Conservation (phyloP, 2,797 vertebrate species). For the Sebastiscus albofasciatus region DNA sequence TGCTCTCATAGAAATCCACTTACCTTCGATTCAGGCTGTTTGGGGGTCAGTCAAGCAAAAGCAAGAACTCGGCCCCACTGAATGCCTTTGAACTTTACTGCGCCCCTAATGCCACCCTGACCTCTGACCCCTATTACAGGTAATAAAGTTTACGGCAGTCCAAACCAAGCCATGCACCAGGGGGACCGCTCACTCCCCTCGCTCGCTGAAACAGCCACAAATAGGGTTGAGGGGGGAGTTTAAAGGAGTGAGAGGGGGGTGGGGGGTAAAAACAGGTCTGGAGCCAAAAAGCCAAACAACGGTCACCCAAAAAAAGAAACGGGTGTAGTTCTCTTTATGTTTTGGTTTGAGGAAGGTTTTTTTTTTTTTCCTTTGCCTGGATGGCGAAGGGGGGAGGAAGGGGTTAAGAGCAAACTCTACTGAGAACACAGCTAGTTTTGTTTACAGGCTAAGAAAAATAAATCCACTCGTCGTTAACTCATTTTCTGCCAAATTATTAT, state of each 20-base stretch:
- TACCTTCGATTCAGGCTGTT: constrained; percentile 87
- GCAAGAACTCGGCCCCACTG: constrained; percentile 89
- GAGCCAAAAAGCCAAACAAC: constrained; percentile 85
- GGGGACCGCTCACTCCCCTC: constrained; percentile 83
- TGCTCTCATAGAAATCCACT: constrained; percentile 79
- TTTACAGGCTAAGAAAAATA: constrained; percentile 41
- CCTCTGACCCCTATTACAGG: constrained; percentile 97
- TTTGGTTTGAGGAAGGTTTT: constrained; percentile 49
- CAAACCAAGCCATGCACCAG: constrained; percentile 97
- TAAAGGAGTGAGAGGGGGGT: constrained; percentile 59
- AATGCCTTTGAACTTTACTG: constrained; percentile 97
- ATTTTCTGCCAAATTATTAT: constrained; percentile 47
- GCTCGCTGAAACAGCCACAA: constrained; percentile 78
- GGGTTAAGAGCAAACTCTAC: constrained; percentile 54
- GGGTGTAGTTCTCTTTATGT: constrained; percentile 49
- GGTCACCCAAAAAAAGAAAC: constrained; percentile 71
- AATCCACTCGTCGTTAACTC: constrained; percentile 46
- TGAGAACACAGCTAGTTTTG: constrained; percentile 57
- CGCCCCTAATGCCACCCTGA: constrained; percentile 94
- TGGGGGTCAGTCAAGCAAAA: constrained; percentile 92
- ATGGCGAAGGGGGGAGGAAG: constrained; percentile 4
- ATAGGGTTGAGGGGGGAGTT: constrained; percentile 58
- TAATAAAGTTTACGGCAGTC: constrained; percentile 99
- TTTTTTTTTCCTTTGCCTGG: constrained; percentile 20
- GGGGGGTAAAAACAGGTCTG: constrained; percentile 73